Conservation (phyloP, 2,113 vertebrate genomes). For the Rhinopomastus cyanomelas region DNA sequence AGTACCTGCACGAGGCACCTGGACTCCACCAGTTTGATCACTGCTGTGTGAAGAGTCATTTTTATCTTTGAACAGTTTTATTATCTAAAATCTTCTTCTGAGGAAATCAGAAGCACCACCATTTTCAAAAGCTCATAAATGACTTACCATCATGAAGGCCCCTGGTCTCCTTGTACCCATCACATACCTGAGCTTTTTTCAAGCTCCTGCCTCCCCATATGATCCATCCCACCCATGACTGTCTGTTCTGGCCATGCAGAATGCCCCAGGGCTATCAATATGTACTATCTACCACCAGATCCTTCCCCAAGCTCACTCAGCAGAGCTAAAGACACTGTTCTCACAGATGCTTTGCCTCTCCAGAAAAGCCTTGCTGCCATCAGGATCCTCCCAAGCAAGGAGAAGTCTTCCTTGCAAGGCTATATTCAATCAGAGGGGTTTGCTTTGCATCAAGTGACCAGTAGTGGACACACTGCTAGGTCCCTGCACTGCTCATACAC, state of each 20-base stretch:
- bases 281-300: not conserved
- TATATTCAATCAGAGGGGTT: not conserved
- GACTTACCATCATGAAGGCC: not conserved
- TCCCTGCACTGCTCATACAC: not conserved
- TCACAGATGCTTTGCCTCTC: not conserved
- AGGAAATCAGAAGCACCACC: not conserved
- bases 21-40: not conserved
- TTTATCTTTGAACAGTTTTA: not conserved
- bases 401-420: not conserved
- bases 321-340: not conserved
- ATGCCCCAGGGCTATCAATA: not conserved
- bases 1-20: not conserved
- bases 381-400: not conserved
- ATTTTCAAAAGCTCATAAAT: not conserved
- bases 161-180: not conserved
- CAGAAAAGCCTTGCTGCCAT: not conserved
- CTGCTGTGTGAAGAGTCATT: not conserved
- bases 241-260: not conserved
- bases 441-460: fast-evolving
- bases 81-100: not conserved
- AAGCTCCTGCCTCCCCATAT: not conserved
- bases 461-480: not conserved
- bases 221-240: not conserved
- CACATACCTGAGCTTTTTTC: not conserved
- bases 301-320: not conserved